A percentile compares a stretch with the other conserved stretches of the same genome.
phyloP scores from a whole-genome alignment of 2,797 vertebrate genomes.

The Coilia nasus region DNA sequence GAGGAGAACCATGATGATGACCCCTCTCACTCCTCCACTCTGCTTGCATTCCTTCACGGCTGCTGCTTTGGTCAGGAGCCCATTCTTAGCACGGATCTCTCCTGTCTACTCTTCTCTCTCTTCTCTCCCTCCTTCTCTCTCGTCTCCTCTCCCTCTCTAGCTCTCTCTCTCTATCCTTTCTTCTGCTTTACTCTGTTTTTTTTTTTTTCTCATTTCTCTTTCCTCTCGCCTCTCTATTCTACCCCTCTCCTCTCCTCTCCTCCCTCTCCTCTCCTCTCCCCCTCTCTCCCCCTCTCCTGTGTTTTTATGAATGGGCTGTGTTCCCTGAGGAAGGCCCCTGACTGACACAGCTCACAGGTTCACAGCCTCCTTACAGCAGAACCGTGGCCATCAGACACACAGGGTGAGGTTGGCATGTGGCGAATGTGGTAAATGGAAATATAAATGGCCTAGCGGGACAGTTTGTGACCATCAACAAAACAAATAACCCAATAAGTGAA shows the following conservation, averaged over 20 bases:
- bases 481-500: too few species aligned
- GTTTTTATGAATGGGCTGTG: neutral
- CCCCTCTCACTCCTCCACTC: neutral
- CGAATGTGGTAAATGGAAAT: too few species aligned
- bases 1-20: too few species aligned
- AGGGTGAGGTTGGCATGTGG: too few species aligned
- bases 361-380: too few species aligned
- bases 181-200: neutral
- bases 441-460: too few species aligned
- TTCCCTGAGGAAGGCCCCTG: too few species aligned
- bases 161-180: slow-evolving; percentile 26
- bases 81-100: too few species aligned
- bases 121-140: neutral
- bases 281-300: slow-evolving; percentile 10
- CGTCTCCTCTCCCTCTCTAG: neutral
- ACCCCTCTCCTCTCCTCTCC: slow-evolving; percentile 22
- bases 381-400: too few species aligned
- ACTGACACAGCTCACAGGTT: too few species aligned
- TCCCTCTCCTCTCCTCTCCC: slow-evolving; percentile 25
- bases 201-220: neutral
- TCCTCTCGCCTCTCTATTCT: neutral
- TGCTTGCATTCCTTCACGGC: neutral
- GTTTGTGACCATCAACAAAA: too few species aligned
- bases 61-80: too few species aligned
- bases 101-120: neutral